Conservation (phyloP, 30 jellyfish, hydroid and myxozoan species). For the Hydractinia symbiolongicarpus region DNA sequence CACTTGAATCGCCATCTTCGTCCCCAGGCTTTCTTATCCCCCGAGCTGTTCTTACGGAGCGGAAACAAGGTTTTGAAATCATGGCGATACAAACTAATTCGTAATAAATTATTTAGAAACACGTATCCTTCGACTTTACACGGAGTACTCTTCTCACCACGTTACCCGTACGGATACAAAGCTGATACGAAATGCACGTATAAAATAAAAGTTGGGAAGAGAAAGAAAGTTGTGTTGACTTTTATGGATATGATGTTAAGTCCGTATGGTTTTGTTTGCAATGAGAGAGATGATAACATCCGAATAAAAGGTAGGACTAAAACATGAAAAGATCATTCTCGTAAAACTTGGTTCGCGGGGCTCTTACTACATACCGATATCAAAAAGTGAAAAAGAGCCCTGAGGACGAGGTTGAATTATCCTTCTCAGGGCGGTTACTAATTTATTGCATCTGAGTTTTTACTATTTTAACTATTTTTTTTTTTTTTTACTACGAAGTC, state of each 20-base stretch:
- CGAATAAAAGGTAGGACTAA: background rate
- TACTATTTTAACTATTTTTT: no score
- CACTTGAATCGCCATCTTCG: background rate
- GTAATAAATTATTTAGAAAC: background rate
- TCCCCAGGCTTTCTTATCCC: background rate
- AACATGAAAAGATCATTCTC: background rate
- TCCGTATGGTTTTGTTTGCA: background rate
- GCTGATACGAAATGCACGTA: constrained; percentile 1
- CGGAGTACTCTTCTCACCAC: constrained; percentile 5
- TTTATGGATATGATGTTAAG: background rate
- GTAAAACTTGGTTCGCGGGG: no score
- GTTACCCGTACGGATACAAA: constrained; percentile 12
- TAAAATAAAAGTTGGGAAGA: background rate
- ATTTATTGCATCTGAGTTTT: no score
- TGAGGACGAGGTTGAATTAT: no score
- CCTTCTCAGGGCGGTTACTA: no score
- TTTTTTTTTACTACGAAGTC: no score
- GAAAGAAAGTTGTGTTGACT: background rate
- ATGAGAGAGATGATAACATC: background rate
- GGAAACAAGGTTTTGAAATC: no score
- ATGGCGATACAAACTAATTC: no score
- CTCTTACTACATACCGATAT: no score
- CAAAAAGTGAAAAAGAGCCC: no score
- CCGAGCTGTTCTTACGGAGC: background rate
- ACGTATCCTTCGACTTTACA: background rate